Evolutionary conservation across 1,140 invertebrate species (phyloP).

Genomic region (Drosophila guanche): DNA sequence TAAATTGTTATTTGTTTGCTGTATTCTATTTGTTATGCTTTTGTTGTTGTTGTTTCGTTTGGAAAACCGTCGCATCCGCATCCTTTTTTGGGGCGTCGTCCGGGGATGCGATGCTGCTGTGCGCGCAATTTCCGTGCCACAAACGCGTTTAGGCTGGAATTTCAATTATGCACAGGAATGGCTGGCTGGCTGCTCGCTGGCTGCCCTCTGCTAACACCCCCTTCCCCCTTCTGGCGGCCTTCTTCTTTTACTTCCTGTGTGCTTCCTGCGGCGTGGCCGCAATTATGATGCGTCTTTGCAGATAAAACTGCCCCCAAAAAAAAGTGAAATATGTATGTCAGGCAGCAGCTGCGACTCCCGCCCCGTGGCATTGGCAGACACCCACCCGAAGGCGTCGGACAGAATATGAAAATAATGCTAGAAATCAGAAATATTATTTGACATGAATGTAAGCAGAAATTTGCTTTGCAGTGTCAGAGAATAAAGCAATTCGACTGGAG

Average conservation of each 20-base stretch:
- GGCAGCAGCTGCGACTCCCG: conserved; percentile 22
- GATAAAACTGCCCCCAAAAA: conserved; percentile 45
- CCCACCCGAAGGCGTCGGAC: neutral
- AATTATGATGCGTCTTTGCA: conserved; percentile 65
- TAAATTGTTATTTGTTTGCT: neutral
- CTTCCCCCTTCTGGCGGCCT: neutral
- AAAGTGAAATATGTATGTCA: conserved; percentile 60
- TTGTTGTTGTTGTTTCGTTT: conserved; percentile 7
- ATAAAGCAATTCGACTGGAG: no score
- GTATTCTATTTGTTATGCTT: conserved; percentile 8
- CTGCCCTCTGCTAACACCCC: neutral
- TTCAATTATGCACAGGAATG: conserved; percentile 80
- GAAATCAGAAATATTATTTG: conserved; percentile 1
- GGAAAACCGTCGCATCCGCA: conserved; percentile 52
- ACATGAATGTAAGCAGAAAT: no score
- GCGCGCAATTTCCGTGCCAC: conserved; percentile 74
- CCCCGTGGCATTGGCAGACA: neutral
- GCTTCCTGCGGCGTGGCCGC: conserved; percentile 48
- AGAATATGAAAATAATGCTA: conserved; percentile 25
- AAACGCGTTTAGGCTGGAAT: conserved; percentile 80
- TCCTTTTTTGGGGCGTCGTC: conserved; percentile 42
- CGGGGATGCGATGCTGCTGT: conserved; percentile 33
- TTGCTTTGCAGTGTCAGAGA: no score
- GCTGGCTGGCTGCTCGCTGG: conserved; percentile 10
- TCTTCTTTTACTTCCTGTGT: conserved; percentile 28